Evolutionary conservation across 37 sponge, comb jelly and placozoan genomes (phyloP), one percentile per base, ranked within the genome.

Genomic region (Halisarca cf. caerulea): DNA sequence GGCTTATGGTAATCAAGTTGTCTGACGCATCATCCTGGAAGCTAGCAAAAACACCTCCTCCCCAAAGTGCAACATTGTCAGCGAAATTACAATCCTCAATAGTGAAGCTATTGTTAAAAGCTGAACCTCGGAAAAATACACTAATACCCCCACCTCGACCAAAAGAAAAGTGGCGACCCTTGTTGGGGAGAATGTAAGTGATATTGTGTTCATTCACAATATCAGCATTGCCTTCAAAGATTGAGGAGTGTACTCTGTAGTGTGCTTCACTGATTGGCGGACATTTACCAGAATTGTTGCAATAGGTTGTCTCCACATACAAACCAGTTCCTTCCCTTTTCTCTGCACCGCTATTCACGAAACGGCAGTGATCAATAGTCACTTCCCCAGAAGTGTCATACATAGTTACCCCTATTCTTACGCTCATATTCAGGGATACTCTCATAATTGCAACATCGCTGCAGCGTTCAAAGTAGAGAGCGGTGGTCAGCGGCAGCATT

Each of bases 91-190:
- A 75, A 18, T 75, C 24, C 1, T 47, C 44, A 17, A 75, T 37
- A 24, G 24, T 15, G 3, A 75, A 32, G 8, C 14, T 32, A 15
- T 38, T 24, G 8, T 7, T 25, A 11, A 3, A 21, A 25, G 78
- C 78, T 47, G 1, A 21, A 47, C 2, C 41, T 2, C 51, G 15
- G 9, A 75, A 75, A 5, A 47, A 75, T n/a, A 75, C 78, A 40
- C 39, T 21, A 0, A 75, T n/a, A 40, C 78, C 78, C 39, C 78
- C 78, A 47, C 78, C 78, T 40, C 78, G 44, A n/a, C 45, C 78
- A 5, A 75, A 38, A 9, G 78, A 41, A 1, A 32, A 23, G 24
- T 39, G 43, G 51, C 47, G 33, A 17, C 37, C 47, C 11, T 37
- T 41, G 51, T n/a, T n/a, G 21, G 78, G 47, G 0, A 41, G 44